phyloP scores from a whole-genome alignment of 1,140 invertebrate genomes.

The Lerema accius region DNA sequence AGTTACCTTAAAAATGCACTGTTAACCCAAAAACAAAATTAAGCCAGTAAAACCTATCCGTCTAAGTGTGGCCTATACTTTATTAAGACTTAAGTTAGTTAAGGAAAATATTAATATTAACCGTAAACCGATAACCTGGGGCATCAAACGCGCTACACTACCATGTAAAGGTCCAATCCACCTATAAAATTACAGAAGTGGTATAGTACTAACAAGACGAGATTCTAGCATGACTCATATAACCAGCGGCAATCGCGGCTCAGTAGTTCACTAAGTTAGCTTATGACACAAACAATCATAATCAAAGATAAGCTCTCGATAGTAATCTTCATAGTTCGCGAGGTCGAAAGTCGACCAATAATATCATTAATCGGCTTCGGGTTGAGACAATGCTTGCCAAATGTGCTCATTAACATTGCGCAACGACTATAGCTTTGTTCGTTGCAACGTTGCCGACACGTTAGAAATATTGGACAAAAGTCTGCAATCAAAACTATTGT shows the following conservation, averaged over 20 bases:
- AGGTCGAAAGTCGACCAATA: slow-evolving; percentile 47
- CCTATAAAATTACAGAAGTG: too few relatives aligned
- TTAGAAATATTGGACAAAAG: slow-evolving; percentile 29
- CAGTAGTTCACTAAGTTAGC: slow-evolving; percentile 23
- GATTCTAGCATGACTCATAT: slow-evolving; percentile 3
- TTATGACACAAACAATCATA: slow-evolving; percentile 36
- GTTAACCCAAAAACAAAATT: too few relatives aligned
- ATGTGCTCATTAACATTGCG: slow-evolving; percentile 63
- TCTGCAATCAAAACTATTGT: slow-evolving; percentile 30
- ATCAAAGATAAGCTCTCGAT: slow-evolving; percentile 53
- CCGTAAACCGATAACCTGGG: too few relatives aligned
- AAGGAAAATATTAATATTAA: too few relatives aligned
- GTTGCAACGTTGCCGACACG: slow-evolving; percentile 19
- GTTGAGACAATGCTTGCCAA: slow-evolving; percentile 48
- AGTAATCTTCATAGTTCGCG: slow-evolving; percentile 50
- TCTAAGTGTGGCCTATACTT: too few relatives aligned
- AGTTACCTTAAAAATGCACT: too few relatives aligned
- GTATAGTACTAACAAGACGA: too few relatives aligned
- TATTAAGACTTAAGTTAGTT: too few relatives aligned
- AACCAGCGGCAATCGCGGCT: slow-evolving; percentile 2
- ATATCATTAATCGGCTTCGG: slow-evolving; percentile 55
- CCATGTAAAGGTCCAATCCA: too few relatives aligned
- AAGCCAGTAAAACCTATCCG: too few relatives aligned
- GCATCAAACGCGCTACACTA: too few relatives aligned
- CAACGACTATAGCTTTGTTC: slow-evolving; percentile 55